These are phyloP conservation scores for Chouioia cunea DNA, from an alignment of 2,888 invertebrate genomes.

Conservation along the genomic window DNA sequence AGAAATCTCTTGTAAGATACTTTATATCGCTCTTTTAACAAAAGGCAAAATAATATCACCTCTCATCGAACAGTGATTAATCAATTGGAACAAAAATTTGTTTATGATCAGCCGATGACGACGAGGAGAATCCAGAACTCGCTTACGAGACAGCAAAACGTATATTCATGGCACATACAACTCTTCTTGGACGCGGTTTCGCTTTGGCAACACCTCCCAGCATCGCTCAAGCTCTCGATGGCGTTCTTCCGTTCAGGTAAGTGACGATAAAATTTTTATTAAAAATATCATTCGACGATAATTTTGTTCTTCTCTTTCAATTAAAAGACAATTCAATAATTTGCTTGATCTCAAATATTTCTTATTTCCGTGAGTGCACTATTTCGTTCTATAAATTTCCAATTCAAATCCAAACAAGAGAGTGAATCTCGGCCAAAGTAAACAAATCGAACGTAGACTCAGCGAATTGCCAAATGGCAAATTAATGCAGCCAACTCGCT, in stretches of 20 bases:
- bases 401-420: too few species aligned
- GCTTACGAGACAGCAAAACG: conserved; percentile 75
- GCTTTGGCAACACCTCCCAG: conserved; percentile 89
- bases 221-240: conserved; percentile 91
- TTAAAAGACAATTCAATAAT: too few species aligned
- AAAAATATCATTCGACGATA: too few species aligned
- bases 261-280: conserved; percentile 57
- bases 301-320: conserved; percentile 38
- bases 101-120: conserved; percentile 70
- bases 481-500: conserved; percentile 13
- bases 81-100: neutral
- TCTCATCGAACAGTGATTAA: neutral
- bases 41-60: too few species aligned
- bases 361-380: too few species aligned
- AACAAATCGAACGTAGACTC: too few species aligned
- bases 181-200: conserved; percentile 88
- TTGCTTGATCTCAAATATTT: too few species aligned
- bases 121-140: conserved; percentile 79
- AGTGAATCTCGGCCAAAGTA: too few species aligned
- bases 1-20: conserved; percentile 70
- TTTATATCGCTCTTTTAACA: too few species aligned
- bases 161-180: conserved; percentile 75
- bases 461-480: conserved; percentile 2
- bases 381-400: too few species aligned
- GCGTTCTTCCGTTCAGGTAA: conserved; percentile 86